Evolutionary conservation across 2,888 invertebrate species (phyloP), one percentile per base, ranked within the genome.

Genomic region (Formica aserva): DNA sequence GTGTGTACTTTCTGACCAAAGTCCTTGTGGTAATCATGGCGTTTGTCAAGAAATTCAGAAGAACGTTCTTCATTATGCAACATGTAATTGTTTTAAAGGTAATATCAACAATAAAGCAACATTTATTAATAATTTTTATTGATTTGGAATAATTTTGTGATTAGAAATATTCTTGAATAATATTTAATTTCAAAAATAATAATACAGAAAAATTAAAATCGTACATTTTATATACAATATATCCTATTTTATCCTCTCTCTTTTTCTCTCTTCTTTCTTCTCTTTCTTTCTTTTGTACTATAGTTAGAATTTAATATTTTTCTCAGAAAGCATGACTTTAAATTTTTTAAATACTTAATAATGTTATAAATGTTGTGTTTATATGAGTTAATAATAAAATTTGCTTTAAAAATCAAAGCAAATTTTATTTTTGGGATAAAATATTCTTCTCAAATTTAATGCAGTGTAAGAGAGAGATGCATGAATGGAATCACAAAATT

Each of bases 11-110:
- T 90, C 95, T 57, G 94, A 94, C 67, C 91, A 91, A 77, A 91
- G 94, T 77, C 93, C 95, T 2, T 95, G 95, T 89, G 95, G 95
- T 9, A 82, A 88, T 38, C 93, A 95, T 86, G 95, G 95, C n/a
- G 84, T 94, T 84, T 95, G 95, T 86, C 94, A 95, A 88, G 95
- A 95, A 89, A 94, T 95, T 88, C 95, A 95, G 84, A 94, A 94
- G 85, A 95, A 95, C 65, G 92, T 94, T 83, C 93, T 95, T 81
- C 94, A 94, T 91, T 95, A 95, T 83, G 95, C 95, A 66, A 93
- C 95, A 45, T 95, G 95, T 85, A 94, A 94, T 85, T 95, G 95
- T 88, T 93, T 94, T 69, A 95, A 94, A 90, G 95, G 95, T 95
- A 90, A 86, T 55, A 26, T 71, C 62, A 55, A 82, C 22, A 65